These are phyloP conservation scores for Mamestra brassicae DNA, from an alignment of 2,888 invertebrate species.

Conservation along the genomic window DNA sequence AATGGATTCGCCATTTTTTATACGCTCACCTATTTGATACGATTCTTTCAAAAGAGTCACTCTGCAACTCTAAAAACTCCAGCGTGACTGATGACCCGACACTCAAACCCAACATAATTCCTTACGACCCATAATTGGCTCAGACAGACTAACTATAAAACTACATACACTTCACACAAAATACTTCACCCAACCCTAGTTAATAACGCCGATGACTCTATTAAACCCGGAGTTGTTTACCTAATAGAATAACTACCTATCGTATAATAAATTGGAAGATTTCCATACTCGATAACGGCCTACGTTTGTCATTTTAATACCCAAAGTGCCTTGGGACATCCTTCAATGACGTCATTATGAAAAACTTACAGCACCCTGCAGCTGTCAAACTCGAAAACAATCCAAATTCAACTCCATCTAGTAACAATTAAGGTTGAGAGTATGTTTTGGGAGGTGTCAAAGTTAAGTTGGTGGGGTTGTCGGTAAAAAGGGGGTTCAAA, in stretches of 20 bases:
- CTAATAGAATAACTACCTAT: conserved; percentile 90
- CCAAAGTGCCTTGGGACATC: conserved; percentile 85
- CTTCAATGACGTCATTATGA: conserved; percentile 85
- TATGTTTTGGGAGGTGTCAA: conserved; percentile 14
- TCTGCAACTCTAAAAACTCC: not conserved
- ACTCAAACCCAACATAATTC: conserved; percentile 41
- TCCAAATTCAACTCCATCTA: conserved; percentile 54
- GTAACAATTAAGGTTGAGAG: conserved; percentile 11
- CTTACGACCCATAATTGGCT: conserved; percentile 59
- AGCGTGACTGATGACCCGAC: conserved; percentile 17
- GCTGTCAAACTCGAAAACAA: conserved; percentile 17
- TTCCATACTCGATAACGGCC: conserved; percentile 88
- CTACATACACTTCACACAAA: conserved; percentile 52
- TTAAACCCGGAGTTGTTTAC: conserved; percentile 89
- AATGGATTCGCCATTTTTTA: too few species aligned
- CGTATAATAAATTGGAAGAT: conserved; percentile 90
- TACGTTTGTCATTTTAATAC: conserved; percentile 90
- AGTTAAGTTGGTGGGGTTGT: conserved; percentile 63
- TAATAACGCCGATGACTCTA: conserved; percentile 87
- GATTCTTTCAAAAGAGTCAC: not conserved
- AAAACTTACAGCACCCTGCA: conserved; percentile 43
- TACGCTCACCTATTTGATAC: too few species aligned
- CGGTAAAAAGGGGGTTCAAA: conserved; percentile 77
- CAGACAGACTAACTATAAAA: conserved; percentile 46
- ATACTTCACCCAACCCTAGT: conserved; percentile 64